Base-by-base conservation (phyloP, 1,140 invertebrate genomes). In the Mylabris phalerata region DNA sequence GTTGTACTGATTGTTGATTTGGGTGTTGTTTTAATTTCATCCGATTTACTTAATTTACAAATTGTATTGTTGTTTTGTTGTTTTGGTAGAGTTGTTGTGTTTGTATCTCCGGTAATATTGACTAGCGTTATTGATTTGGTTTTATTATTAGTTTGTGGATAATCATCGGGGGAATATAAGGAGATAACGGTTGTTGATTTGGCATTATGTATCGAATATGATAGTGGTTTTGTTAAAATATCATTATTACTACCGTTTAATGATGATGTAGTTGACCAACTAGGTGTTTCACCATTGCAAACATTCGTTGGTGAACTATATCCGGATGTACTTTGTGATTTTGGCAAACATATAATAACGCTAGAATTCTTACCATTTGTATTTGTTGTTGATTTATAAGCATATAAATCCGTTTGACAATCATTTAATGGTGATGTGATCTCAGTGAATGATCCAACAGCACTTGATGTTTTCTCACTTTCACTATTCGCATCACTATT, bases 271-370 rank as follows among this genome's bases (percentile, higher is more conserved):
- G 70, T 69, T n/a, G 73, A 74, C 71, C 71, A 73, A 60, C 70
- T 69, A 25, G 68, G 68, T 13, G 70, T 71, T 9, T 62, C 64
- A 26, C 63, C 63, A 41, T 61, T 69, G 24, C 43, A 54, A 13
- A 55, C 60, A 48, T 71, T 67, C 25, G 70, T 71, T 27, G 75
- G 75, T 44, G 75, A 76, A 64, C 74, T 75, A 62, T 76, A 76
- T 43, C 75, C 75, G n/a, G 75, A 75, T 25, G 74, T 75, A 63
- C 74, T 75, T 66, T 75, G 71, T 43, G 73, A 75, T 55, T 74
- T 68, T 57, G 67, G 70, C 64, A 66, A 66, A 54, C 63, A 60
- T 51, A 63, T 60, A 48, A 71, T 64, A 60, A 69, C 56, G 55
- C 71, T 67, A 62, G 62, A 61, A 39, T 62, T 63, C 71, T 73